Evolutionary conservation across 2,113 vertebrate species (phyloP).

Genomic region (Hystrix cristata): DNA sequence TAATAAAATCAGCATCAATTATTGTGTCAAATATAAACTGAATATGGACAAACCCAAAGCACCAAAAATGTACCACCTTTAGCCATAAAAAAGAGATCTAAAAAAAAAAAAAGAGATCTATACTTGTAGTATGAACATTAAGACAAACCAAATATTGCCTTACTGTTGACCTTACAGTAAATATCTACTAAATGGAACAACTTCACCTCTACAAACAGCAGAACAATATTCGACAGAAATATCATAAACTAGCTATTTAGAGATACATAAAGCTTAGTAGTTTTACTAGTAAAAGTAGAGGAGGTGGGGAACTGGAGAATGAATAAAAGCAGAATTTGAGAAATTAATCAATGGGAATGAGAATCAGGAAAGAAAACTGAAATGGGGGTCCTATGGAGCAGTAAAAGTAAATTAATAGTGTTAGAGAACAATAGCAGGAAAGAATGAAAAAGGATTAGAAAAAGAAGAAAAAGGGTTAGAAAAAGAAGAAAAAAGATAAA

Average conservation of each 20-base stretch:
- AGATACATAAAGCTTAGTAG: not conserved
- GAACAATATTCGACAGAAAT: not conserved
- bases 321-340: not conserved
- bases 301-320: not conserved
- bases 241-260: not conserved
- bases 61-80: too few species aligned
- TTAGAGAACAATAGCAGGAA: not conserved
- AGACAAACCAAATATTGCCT: too few species aligned
- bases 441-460: not conserved
- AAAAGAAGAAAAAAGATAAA: not conserved
- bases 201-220: too few species aligned
- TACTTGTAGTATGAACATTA: too few species aligned
- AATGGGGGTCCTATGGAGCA: not conserved
- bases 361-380: not conserved
- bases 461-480: not conserved
- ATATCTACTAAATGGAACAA: too few species aligned
- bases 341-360: not conserved
- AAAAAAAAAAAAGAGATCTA: too few species aligned
- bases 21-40: too few species aligned
- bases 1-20: too few species aligned
- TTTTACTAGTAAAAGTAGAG: not conserved
- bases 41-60: too few species aligned
- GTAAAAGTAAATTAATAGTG: not conserved
- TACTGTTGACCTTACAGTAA: too few species aligned
- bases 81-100: too few species aligned